Conservation (phyloP, 2,888 invertebrate species). For the Halictus ligatus region DNA sequence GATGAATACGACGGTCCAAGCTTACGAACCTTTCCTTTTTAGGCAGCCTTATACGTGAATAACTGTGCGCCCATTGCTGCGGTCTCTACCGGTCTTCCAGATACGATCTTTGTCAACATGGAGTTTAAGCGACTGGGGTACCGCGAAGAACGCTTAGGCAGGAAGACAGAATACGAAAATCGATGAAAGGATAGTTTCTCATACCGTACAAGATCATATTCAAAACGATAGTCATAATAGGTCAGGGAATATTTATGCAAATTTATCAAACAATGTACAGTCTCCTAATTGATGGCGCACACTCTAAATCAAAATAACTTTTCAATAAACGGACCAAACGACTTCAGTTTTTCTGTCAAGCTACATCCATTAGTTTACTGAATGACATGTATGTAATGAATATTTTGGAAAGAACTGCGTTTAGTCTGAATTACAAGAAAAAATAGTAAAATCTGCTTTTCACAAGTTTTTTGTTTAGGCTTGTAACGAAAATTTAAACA, state of each 20-base stretch:
- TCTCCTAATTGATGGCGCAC: no score
- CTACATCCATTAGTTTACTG: no score
- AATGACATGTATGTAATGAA: no score
- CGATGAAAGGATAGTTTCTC: background rate
- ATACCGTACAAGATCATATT: background rate
- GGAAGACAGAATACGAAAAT: background rate
- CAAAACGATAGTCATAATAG: background rate
- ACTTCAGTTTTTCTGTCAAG: no score
- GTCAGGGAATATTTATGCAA: background rate
- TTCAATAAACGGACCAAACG: no score
- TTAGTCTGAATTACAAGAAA: no score
- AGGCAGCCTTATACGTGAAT: slow-evolving; percentile 57
- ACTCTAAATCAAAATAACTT: no score
- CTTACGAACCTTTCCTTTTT: slow-evolving; percentile 69
- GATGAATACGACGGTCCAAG: slow-evolving; percentile 66
- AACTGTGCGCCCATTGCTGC: slow-evolving; percentile 45
- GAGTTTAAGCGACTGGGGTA: background rate
- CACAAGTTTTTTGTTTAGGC: no score
- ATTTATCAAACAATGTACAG: background rate
- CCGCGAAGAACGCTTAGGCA: background rate
- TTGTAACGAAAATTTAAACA: no score
- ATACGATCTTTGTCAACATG: background rate
- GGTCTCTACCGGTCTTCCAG: slow-evolving; percentile 34
- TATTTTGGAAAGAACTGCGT: no score
- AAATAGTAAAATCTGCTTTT: no score